Evolutionary conservation across 2,888 invertebrate species (phyloP).

Genomic region (Orthosia gracilis): DNA sequence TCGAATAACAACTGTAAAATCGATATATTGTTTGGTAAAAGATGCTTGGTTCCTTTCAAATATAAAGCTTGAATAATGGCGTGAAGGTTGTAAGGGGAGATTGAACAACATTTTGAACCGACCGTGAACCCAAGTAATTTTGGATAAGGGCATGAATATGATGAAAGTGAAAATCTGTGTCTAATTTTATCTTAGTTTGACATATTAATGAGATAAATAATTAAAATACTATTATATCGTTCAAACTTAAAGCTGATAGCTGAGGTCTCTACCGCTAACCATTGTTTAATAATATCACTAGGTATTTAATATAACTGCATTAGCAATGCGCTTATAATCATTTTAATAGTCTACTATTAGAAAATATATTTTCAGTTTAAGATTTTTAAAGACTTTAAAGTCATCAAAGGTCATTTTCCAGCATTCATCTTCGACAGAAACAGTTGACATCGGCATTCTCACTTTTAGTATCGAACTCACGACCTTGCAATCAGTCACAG

Average conservation of each 20-base stretch:
- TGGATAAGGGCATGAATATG: too few species aligned
- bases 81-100: too few species aligned
- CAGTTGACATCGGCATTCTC: conserved; percentile 30
- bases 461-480: conserved; percentile 15
- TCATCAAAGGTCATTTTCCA: not conserved
- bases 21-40: not conserved
- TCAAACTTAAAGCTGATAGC: not conserved
- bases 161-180: too few species aligned
- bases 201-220: too few species aligned
- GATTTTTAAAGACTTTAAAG: not conserved
- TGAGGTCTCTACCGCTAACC: not conserved
- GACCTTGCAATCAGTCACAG: conserved; percentile 38
- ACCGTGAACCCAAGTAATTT: too few species aligned
- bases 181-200: too few species aligned
- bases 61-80: too few species aligned
- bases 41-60: too few species aligned
- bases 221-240: too few species aligned
- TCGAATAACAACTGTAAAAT: conserved; percentile 7
- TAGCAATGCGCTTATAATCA: not conserved
- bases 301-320: not conserved
- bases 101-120: too few species aligned
- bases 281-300: too few species aligned
- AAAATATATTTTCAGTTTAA: not conserved
- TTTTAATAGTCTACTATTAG: not conserved
- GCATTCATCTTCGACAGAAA: conserved; percentile 14